Percentiles rank a stretch among this genome's conserved stretches.
Evolutionary conservation across 1,140 invertebrate species (phyloP).

Genomic region (Harlomillsia oculata): DNA sequence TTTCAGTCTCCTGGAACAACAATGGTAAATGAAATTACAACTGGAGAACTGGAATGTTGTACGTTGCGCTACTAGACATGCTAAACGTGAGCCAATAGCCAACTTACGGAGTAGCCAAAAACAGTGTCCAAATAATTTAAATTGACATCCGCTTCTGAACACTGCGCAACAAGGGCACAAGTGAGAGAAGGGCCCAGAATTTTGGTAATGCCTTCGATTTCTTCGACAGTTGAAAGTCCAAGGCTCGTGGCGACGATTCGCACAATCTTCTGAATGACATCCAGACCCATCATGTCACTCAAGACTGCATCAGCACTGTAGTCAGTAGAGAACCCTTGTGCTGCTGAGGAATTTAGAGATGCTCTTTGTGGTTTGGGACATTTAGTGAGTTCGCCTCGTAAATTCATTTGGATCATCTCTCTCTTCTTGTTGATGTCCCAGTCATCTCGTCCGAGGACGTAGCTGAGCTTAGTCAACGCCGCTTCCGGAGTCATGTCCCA

Average conservation of each 20-base stretch:
- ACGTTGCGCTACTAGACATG: too few relatives aligned
- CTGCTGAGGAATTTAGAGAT: conserved; percentile 1
- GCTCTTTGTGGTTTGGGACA: not conserved
- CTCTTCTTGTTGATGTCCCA: conserved; percentile 64
- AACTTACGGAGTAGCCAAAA: conserved; percentile 31
- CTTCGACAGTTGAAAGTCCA: conserved; percentile 55
- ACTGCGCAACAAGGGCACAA: conserved; percentile 58
- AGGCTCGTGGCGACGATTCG: conserved; percentile 57
- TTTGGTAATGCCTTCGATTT: conserved; percentile 57
- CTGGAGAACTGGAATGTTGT: not conserved
- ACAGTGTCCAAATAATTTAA: conserved; percentile 25
- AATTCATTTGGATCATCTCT: conserved; percentile 67
- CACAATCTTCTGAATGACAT: conserved; percentile 43
- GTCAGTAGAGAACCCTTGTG: not conserved
- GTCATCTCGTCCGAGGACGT: conserved; percentile 75
- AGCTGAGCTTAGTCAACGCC: conserved; percentile 80
- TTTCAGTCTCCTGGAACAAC: conserved; percentile 53
- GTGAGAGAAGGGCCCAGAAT: conserved; percentile 64
- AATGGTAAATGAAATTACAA: not conserved
- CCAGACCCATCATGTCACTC: conserved; percentile 1
- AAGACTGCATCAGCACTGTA: not conserved
- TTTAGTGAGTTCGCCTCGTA: conserved; percentile 57
- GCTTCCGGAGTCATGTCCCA: conserved; percentile 94
- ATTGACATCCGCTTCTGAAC: conserved; percentile 44
- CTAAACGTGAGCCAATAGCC: not conserved